phyloP scores from a whole-genome alignment of 2,113 vertebrate genomes.

The Macquaria australasica region DNA sequence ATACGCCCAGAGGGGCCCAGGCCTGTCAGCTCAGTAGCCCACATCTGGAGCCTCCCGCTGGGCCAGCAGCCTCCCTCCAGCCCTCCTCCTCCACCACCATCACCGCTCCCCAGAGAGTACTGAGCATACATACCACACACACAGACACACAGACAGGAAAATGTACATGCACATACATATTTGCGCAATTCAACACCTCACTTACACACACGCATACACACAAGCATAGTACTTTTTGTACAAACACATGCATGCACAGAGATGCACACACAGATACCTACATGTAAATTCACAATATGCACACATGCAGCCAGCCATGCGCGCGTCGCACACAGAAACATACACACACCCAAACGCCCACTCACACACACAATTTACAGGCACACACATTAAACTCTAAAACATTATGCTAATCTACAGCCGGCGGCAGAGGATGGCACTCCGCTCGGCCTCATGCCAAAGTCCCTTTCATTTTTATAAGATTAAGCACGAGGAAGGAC shows the following conservation, averaged over 20 bases:
- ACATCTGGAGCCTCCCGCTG: slow-evolving; percentile 87
- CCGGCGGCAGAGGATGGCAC: slow-evolving; percentile 74
- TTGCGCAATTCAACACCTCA: slow-evolving; percentile 24
- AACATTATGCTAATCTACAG: slow-evolving; percentile 80
- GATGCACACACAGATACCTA: neutral
- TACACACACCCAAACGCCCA: slow-evolving; percentile 37
- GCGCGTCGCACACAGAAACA: neutral
- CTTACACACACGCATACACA: slow-evolving; percentile 15
- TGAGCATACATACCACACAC: slow-evolving; percentile 52
- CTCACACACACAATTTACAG: slow-evolving; percentile 47
- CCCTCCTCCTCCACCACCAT: slow-evolving; percentile 63
- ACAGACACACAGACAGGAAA: slow-evolving; percentile 11
- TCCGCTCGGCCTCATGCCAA: slow-evolving; percentile 77
- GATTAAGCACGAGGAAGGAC: slow-evolving; percentile 75
- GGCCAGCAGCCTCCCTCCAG: slow-evolving; percentile 73
- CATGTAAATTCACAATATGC: neutral
- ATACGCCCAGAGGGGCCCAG: slow-evolving; percentile 80
- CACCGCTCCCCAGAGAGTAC: slow-evolving; percentile 67
- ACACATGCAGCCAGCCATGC: neutral
- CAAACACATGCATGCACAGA: slow-evolving; percentile 13
- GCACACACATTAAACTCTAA: slow-evolving; percentile 64
- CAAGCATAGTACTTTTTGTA: neutral
- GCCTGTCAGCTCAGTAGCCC: slow-evolving; percentile 83
- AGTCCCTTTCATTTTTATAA: slow-evolving; percentile 81
- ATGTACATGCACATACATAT: slow-evolving; percentile 10